Conservation (phyloP, 2,888 invertebrate species). For the Drosophila pseudotakahashii region DNA sequence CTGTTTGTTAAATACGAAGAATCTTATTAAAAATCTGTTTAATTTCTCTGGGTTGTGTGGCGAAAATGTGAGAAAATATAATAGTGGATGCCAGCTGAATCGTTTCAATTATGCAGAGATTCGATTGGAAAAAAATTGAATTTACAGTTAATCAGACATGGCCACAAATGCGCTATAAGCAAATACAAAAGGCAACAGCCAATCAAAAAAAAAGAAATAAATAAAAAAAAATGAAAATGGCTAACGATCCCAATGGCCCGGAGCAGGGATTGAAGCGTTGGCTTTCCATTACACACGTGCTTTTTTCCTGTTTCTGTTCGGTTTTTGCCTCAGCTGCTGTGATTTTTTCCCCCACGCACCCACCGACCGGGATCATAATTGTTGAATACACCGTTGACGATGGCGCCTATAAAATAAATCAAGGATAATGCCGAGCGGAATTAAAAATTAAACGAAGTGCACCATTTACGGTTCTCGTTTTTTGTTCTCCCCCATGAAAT, state of each 20-base stretch:
- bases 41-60: neutral
- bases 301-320: constrained; percentile 37
- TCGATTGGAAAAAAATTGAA: constrained; percentile 62
- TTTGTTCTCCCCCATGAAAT: constrained; percentile 9
- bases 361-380: constrained; percentile 56
- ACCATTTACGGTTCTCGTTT: constrained; percentile 65
- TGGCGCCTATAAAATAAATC: constrained; percentile 76
- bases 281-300: constrained; percentile 41
- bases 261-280: constrained; percentile 15
- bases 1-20: neutral
- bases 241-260: constrained; percentile 56
- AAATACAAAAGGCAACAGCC: constrained; percentile 54
- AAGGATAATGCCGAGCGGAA: constrained; percentile 79
- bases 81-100: neutral
- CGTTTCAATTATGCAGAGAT: constrained; percentile 20
- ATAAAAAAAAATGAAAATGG: constrained; percentile 54
- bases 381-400: constrained; percentile 67
- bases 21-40: constrained; percentile 4
- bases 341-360: constrained; percentile 27
- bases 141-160: constrained; percentile 80
- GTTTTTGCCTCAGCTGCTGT: constrained; percentile 54
- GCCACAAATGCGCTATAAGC: constrained; percentile 79
- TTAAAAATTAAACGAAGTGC: constrained; percentile 80
- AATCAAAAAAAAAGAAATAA: constrained; percentile 10
- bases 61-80: constrained; percentile 17